Evolutionary conservation across 2,797 vertebrate species (phyloP).

Genomic region (Eptatretus atami): DNA sequence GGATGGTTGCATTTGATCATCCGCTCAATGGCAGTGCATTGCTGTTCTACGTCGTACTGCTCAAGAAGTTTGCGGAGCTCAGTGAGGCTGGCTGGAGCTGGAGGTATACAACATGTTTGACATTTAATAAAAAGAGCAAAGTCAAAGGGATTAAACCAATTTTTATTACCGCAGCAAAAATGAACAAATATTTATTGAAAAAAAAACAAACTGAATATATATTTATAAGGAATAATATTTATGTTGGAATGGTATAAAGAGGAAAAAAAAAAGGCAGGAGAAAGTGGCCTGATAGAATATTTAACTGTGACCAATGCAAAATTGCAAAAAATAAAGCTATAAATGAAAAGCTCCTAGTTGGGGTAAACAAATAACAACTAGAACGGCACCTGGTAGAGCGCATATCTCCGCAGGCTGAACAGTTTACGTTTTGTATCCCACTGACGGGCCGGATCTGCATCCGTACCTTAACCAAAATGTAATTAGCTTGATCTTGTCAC

Average conservation of each 20-base stretch:
- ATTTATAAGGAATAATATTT: conserved; percentile 5
- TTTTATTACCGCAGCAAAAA: not conserved
- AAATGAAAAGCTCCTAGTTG: no score
- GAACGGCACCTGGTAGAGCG: no score
- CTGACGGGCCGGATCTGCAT: no score
- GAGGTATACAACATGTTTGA: not conserved
- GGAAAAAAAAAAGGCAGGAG: not conserved
- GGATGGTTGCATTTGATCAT: conserved; percentile 63
- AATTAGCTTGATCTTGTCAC: no score
- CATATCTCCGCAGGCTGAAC: no score
- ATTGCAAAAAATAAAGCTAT: no score
- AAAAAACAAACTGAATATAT: conserved; percentile 1
- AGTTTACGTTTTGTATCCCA: no score
- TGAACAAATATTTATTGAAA: no score
- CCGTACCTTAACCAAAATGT: no score
- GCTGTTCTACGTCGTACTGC: conserved; percentile 28
- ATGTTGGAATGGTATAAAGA: not conserved
- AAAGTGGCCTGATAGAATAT: accelerated
- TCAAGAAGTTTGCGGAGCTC: conserved; percentile 26
- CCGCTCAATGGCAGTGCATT: conserved; percentile 40
- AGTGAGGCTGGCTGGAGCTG: conserved; percentile 33
- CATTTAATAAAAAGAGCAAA: not conserved
- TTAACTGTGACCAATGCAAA: no score
- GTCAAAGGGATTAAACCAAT: not conserved
- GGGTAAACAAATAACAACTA: no score